Percentiles rank a stretch among this genome's conserved stretches.
These are phyloP conservation scores for Leptinotarsa haldemani DNA, from an alignment of 2,888 invertebrate genomes.

Conservation along the genomic window DNA sequence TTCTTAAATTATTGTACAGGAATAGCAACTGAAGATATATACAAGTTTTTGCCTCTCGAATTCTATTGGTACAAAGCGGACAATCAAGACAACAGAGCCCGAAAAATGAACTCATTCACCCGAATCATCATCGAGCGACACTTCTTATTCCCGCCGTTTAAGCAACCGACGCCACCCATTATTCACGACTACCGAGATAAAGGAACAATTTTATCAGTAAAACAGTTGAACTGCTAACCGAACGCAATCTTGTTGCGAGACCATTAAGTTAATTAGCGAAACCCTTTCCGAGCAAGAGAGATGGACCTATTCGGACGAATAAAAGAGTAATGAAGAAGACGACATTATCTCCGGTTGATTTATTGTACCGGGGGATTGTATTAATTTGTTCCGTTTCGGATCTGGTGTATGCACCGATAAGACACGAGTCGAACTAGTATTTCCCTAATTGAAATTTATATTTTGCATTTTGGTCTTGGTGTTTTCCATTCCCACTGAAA, in stretches of 20 bases:
- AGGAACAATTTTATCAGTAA: conserved; percentile 65
- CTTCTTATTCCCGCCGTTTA: conserved; percentile 15
- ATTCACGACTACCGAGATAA: conserved; percentile 57
- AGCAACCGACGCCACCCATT: conserved; percentile 31
- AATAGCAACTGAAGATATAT: too few species aligned
- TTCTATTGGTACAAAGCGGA: neutral
- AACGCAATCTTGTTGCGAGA: conserved; percentile 67
- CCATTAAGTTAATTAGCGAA: conserved; percentile 67
- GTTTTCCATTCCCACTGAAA: neutral
- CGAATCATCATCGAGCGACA: conserved; percentile 8
- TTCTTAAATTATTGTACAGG: too few species aligned
- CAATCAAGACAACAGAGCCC: neutral
- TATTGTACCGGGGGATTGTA: conserved; percentile 47
- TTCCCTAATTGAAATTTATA: conserved; percentile 41
- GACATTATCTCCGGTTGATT: conserved; percentile 49
- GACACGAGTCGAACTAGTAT: conserved; percentile 38
- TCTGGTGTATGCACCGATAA: conserved; percentile 23
- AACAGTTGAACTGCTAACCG: conserved; percentile 66
- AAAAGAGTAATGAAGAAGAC: conserved; percentile 47
- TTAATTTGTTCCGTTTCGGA: conserved; percentile 52
- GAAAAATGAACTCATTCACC: conserved; percentile 15
- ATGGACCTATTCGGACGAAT: conserved; percentile 42
- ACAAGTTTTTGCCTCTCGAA: neutral
- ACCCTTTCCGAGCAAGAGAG: conserved; percentile 59
- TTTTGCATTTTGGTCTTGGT: conserved; percentile 26